These are phyloP conservation scores for Periophthalmus modestus DNA, from an alignment of 2,113 vertebrate genomes.

Conservation along the genomic window DNA sequence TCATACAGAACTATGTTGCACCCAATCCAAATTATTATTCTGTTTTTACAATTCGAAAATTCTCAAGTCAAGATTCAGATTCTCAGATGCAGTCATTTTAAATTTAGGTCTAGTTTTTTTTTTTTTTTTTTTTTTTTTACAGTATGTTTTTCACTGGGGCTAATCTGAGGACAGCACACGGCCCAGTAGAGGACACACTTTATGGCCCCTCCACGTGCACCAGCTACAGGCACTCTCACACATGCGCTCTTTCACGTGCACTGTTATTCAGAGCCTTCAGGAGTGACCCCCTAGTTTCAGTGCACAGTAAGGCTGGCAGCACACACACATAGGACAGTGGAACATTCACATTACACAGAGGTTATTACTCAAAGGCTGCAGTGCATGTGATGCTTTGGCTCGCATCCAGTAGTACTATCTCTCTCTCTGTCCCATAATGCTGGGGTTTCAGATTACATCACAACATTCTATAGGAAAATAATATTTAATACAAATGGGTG, in stretches of 20 bases:
- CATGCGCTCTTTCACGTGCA: constrained; percentile 10
- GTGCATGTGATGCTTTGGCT: too few species aligned
- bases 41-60: too few species aligned
- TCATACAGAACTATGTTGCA: too few species aligned
- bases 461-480: too few species aligned
- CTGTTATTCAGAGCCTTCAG: constrained; percentile 68
- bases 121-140: background rate
- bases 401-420: too few species aligned
- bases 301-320: constrained; percentile 88
- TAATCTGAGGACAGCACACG: constrained; percentile 7
- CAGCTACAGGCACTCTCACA: constrained; percentile 11
- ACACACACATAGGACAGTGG: constrained; percentile 72
- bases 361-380: background rate
- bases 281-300: constrained; percentile 83
- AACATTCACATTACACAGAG: constrained; percentile 27
- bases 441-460: too few species aligned
- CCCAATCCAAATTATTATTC: too few species aligned
- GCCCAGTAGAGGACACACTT: constrained; percentile 30
- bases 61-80: too few species aligned
- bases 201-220: background rate
- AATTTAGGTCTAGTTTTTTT: too few species aligned
- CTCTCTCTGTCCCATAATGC: too few species aligned
- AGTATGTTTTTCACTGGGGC: background rate
- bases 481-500: too few species aligned
- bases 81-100: too few species aligned